These are phyloP conservation scores for Trogon surrucura DNA, from an alignment of 2,113 vertebrate species.

Conservation along the genomic window DNA sequence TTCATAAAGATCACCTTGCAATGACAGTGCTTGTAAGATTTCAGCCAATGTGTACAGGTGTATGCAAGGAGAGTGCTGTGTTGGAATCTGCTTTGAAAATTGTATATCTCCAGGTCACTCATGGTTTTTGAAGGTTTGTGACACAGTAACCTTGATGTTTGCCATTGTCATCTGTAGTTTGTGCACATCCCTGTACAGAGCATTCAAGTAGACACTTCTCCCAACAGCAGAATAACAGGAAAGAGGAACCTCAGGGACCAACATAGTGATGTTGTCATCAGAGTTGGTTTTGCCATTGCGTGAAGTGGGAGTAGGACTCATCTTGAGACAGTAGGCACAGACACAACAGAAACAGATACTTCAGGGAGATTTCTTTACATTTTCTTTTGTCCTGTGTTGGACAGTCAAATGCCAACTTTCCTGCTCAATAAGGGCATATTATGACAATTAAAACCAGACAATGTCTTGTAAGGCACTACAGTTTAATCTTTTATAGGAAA, in stretches of 20 bases:
- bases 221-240: neutral
- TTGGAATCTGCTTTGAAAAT: neutral
- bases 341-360: neutral
- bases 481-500: neutral
- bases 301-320: neutral
- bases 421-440: neutral
- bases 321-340: neutral
- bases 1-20: constrained; percentile 28
- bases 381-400: neutral
- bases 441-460: neutral
- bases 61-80: neutral
- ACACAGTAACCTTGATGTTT: neutral
- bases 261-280: neutral
- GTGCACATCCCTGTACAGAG: neutral
- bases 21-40: neutral
- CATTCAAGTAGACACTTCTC: neutral
- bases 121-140: neutral
- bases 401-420: neutral
- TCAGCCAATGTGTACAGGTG: neutral
- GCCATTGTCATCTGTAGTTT: neutral
- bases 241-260: neutral
- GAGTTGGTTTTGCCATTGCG: neutral
- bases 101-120: neutral
- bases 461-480: neutral
- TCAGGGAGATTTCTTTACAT: neutral